Evolutionary conservation across 2,888 invertebrate genomes (phyloP), one percentile per base, ranked within the genome.

Genomic region (Pammene fasciana): DNA sequence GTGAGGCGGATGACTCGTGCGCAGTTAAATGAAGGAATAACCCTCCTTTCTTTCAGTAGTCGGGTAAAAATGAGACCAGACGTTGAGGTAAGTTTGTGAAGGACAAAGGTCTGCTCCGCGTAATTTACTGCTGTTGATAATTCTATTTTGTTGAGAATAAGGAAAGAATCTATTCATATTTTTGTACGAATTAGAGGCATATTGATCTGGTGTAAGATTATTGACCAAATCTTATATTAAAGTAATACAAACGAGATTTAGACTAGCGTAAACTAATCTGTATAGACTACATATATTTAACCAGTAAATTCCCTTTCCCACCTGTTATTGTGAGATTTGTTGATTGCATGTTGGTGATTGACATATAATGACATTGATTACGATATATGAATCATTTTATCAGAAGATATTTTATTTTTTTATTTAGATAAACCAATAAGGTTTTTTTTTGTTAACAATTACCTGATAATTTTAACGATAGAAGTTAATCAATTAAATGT

Each of bases 401-500:
- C 4, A 52, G 62, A 50, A 55, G 55, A 45, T 55, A 8, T 64
- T 54, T 34, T 65, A 16, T 45, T 43, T 54, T 65, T 34, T 46
- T 13, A 26, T 43, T 59, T 45, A n/a, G 45, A 26, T 5, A 43
- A 16, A 65, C 64, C 45, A 34, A 14, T 45, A 55, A 11, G 45
- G 64, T n/a, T 55, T 65, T 4, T 52, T 57, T 55, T 71, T 72
- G 71, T 71, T 55, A 55, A 13, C n/a, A 43, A 54, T 54, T 45
- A 45, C 54, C 26, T 68, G 45, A 57, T 56, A 56, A 59, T 52
- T 65, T 65, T 65, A 36, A 65, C 38, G 41, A 41, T 26, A 45
- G 10, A 26, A 65, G 68, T 70, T 72, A 61, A 66, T 68, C 68
- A 66, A 66, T 72, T 66, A 36, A 38, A 61, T 50, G 38, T 61